A percentile compares a stretch with the other conserved stretches of the same genome.
Conservation (phyloP, 2,113 vertebrate genomes). For the Pipra filicauda region DNA sequence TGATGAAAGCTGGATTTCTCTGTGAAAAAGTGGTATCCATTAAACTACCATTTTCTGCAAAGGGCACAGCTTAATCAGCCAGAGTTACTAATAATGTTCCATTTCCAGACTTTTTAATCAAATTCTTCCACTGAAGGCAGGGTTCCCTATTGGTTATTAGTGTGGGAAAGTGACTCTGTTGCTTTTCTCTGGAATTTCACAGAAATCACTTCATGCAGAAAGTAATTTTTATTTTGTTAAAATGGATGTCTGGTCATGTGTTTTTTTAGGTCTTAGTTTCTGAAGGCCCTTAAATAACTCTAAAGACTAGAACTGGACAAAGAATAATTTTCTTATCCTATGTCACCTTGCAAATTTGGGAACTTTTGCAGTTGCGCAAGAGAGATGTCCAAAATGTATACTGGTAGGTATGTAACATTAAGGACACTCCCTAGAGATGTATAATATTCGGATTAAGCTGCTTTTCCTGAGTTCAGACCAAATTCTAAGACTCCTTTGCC, state of each 20-base stretch:
- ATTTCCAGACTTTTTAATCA: conserved; percentile 46
- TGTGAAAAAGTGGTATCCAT: background rate
- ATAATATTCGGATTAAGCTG: background rate
- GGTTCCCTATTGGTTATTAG: conserved; percentile 18
- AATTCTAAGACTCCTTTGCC: background rate
- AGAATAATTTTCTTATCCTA: background rate
- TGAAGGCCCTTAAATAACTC: background rate
- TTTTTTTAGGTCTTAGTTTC: background rate
- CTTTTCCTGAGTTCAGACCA: background rate
- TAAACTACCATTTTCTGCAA: conserved; percentile 46
- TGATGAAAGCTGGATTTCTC: conserved; percentile 33
- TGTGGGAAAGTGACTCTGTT: background rate
- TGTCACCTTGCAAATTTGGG: background rate
- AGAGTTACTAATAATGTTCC: conserved; percentile 43
- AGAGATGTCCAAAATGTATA: background rate
- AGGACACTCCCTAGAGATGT: background rate
- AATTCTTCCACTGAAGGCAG: conserved; percentile 1
- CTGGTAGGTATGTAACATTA: background rate
- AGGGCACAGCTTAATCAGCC: conserved; percentile 37
- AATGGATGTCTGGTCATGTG: background rate
- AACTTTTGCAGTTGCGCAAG: background rate
- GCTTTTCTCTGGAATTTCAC: background rate
- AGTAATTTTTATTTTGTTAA: background rate
- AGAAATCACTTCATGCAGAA: background rate
- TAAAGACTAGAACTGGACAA: background rate